A percentile compares a stretch with the other conserved stretches of the same genome.
Evolutionary conservation across 2,888 invertebrate species (phyloP).

Genomic region (Antheraea yamamai): DNA sequence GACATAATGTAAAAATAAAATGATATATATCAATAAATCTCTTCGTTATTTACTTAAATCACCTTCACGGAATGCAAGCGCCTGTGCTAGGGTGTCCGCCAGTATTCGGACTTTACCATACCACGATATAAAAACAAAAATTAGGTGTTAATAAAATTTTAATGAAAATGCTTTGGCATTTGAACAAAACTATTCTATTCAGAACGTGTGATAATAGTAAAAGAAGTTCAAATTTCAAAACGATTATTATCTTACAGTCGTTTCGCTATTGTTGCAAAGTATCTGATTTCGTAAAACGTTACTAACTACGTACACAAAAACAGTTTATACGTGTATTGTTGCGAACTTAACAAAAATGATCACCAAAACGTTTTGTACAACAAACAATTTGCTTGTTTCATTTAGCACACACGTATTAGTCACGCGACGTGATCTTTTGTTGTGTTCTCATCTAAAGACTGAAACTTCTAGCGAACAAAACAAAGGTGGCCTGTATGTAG

Average conservation of each 20-base stretch:
- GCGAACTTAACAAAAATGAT: constrained; percentile 6
- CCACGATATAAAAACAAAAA: background rate
- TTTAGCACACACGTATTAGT: constrained; percentile 16
- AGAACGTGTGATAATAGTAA: background rate
- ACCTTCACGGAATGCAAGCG: too few relatives aligned
- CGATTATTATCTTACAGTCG: background rate
- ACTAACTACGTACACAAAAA: background rate
- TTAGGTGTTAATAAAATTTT: background rate
- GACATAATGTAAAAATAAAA: too few relatives aligned
- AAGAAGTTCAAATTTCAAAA: background rate
- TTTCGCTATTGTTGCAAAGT: background rate
- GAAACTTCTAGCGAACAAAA: constrained; percentile 22
- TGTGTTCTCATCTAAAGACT: constrained; percentile 12
- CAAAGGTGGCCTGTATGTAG: constrained; percentile 11
- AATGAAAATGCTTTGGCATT: background rate
- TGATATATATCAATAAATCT: too few relatives aligned
- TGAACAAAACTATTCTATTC: background rate
- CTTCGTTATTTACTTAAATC: too few relatives aligned
- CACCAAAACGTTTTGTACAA: constrained; percentile 11
- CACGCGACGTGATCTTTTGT: constrained; percentile 13
- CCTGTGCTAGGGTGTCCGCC: too few relatives aligned
- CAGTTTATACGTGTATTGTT: background rate
- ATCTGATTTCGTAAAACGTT: background rate
- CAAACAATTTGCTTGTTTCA: constrained; percentile 10
- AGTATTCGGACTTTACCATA: too few relatives aligned